These are phyloP conservation scores for Oscheius onirici DNA, from an alignment of 2,888 invertebrate species.

Conservation along the genomic window DNA sequence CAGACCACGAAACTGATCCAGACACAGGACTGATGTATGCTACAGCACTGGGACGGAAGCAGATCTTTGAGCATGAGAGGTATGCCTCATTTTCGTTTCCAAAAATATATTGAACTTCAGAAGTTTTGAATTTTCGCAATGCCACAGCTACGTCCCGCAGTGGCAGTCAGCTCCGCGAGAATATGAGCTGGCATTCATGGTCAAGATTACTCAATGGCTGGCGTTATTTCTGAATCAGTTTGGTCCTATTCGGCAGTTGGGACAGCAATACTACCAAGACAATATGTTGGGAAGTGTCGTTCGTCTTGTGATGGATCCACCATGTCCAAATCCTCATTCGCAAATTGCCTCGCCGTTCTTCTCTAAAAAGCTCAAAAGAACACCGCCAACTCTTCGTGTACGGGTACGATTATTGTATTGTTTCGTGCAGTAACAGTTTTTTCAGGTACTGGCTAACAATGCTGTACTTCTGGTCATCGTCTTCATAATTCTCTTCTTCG, in stretches of 20 bases:
- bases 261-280: conserved; percentile 16
- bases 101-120: background rate
- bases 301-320: conserved; percentile 48
- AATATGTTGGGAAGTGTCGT: conserved; percentile 34
- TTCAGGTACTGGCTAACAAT: conserved; percentile 14
- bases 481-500: conserved; percentile 6
- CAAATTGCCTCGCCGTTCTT: conserved; percentile 34
- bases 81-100: background rate
- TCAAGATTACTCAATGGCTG: conserved; percentile 21
- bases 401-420: conserved; percentile 31
- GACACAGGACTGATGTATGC: conserved; percentile 43
- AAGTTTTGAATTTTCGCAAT: conserved; percentile 12
- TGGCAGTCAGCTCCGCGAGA: conserved; percentile 14
- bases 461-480: background rate
- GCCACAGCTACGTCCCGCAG: conserved; percentile 8
- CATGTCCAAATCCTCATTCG: conserved; percentile 38
- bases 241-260: conserved; percentile 8
- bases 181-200: conserved; percentile 2
- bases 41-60: conserved; percentile 43
- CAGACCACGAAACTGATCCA: conserved; percentile 47
- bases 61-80: conserved; percentile 45
- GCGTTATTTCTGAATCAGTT: conserved; percentile 1
- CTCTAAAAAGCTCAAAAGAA: conserved; percentile 29
- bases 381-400: conserved; percentile 41
- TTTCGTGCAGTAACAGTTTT: background rate